phyloP scores from a whole-genome alignment of 2,113 vertebrate species.

The Murina feae region DNA sequence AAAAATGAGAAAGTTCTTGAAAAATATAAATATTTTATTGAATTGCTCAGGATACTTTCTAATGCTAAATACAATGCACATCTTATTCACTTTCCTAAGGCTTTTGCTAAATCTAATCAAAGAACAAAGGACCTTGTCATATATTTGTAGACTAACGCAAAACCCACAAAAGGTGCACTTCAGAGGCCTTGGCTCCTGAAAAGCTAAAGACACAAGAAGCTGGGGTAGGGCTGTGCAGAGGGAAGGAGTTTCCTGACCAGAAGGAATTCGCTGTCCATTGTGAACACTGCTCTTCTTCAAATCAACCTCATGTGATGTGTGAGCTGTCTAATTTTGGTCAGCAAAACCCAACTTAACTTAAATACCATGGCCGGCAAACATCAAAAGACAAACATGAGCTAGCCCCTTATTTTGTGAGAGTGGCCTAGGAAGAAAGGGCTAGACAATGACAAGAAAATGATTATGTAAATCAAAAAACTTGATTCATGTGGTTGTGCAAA shows the following conservation, averaged over 20 bases:
- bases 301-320: background rate
- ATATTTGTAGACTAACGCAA: conserved; percentile 27
- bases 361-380: background rate
- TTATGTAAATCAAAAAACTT: background rate
- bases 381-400: background rate
- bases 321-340: background rate
- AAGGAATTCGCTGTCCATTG: background rate
- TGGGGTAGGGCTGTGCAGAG: background rate
- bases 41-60: conserved; percentile 14
- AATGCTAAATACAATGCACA: background rate
- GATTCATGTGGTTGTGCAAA: background rate
- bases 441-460: conserved; percentile 22
- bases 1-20: background rate
- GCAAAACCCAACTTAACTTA: conserved; percentile 5
- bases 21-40: background rate
- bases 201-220: background rate
- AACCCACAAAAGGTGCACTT: background rate
- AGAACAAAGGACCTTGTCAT: conserved; percentile 6
- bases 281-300: background rate
- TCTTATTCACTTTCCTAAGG: conserved; percentile 13
- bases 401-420: background rate
- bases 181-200: background rate
- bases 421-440: background rate
- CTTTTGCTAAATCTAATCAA: background rate
- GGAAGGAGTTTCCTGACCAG: background rate